Evolutionary conservation across 1,140 invertebrate genomes (phyloP).

Genomic region (Drosophila biarmipes): DNA sequence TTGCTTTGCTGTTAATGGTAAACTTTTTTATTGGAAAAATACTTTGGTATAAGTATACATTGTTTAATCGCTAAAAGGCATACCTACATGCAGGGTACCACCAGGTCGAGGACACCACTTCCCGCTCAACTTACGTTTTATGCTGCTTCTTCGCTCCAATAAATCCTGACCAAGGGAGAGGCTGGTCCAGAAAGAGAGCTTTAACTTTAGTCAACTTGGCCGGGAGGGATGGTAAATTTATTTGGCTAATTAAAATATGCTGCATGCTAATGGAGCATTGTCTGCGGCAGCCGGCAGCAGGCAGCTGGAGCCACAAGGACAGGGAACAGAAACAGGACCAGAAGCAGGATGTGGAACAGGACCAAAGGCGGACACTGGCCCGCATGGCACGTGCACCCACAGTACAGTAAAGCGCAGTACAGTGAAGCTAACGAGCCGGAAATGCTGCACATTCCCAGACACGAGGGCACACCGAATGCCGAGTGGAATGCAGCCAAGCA

Average conservation of each 20-base stretch:
- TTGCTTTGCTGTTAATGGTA: too few species aligned
- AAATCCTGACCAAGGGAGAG: conserved; percentile 45
- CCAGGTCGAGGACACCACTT: too few species aligned
- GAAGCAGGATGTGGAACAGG: conserved; percentile 26
- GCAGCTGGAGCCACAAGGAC: background rate
- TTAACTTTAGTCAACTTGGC: conserved; percentile 38
- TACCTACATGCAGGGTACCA: conserved; percentile 1
- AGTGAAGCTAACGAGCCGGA: conserved; percentile 74
- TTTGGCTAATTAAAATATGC: conserved; percentile 82
- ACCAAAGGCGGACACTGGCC: conserved; percentile 30
- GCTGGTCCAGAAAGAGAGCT: conserved; percentile 28
- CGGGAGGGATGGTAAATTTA: conserved; percentile 69
- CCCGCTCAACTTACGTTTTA: conserved; percentile 19
- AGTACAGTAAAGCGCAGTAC: background rate
- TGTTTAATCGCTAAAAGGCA: too few species aligned
- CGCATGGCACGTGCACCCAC: conserved; percentile 40
- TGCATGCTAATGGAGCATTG: conserved; percentile 79
- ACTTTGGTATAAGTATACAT: too few species aligned
- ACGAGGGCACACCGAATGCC: background rate
- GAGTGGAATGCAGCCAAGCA: conserved; percentile 25
- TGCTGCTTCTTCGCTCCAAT: conserved; percentile 41
- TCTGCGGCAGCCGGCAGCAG: conserved; percentile 54
- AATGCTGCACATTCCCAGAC: conserved; percentile 75
- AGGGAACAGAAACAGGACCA: conserved; percentile 1
- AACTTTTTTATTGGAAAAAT: too few species aligned